Evolutionary conservation across 30 jellyfish, hydroid and myxozoan genomes (phyloP).

Genomic region (Cassiopea andromeda): DNA sequence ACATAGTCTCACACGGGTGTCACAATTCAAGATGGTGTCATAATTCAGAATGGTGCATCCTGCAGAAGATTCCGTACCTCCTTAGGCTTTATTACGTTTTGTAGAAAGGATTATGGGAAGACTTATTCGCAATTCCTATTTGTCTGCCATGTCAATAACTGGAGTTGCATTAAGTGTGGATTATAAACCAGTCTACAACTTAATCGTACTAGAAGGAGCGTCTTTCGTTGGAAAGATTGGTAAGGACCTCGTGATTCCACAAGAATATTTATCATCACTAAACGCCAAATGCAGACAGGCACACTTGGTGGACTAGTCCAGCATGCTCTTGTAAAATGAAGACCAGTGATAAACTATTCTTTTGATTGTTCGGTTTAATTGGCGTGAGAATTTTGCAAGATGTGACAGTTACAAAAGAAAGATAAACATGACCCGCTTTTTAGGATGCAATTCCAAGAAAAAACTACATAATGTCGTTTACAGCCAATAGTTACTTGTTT

Average conservation of each 20-base stretch:
- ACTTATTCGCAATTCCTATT: neutral
- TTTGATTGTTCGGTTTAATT: too few species aligned
- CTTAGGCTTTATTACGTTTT: neutral
- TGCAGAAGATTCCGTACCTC: neutral
- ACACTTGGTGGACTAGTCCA: too few species aligned
- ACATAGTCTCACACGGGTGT: slow-evolving; percentile 20
- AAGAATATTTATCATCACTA: too few species aligned
- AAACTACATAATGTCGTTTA: too few species aligned
- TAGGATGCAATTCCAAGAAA: too few species aligned
- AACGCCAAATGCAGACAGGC: too few species aligned
- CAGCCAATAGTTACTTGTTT: too few species aligned
- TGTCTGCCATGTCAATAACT: slow-evolving; percentile 20
- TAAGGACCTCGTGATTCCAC: neutral
- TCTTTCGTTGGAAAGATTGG: neutral
- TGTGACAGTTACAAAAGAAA: too few species aligned
- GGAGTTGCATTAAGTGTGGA: slow-evolving; percentile 9
- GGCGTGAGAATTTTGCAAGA: too few species aligned
- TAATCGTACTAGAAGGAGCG: neutral
- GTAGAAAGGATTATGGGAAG: slow-evolving; percentile 1
- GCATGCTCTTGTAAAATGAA: too few species aligned
- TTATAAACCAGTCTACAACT: slow-evolving; percentile 2
- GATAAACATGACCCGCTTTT: too few species aligned
- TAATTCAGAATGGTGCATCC: neutral
- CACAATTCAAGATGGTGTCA: neutral
- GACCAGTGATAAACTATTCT: too few species aligned